Percentiles rank a stretch among this genome's conserved stretches.
phyloP scores from a whole-genome alignment of 2,888 invertebrate species.

The Diarsia brunnea region DNA sequence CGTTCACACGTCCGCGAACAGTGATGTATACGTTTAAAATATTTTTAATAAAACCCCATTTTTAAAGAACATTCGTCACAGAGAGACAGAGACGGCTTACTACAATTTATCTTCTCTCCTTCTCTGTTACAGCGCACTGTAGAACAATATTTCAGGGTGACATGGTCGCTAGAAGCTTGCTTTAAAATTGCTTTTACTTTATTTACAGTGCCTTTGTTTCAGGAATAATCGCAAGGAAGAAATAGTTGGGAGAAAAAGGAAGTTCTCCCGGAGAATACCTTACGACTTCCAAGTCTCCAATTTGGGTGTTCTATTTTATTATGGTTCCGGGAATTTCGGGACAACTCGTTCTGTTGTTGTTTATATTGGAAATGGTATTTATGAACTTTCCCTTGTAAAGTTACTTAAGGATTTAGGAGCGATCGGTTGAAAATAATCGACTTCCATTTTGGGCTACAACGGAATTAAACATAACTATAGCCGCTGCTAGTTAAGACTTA shows the following conservation, averaged over 20 bases:
- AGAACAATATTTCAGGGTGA: conserved; percentile 73
- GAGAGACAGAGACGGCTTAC: conserved; percentile 55
- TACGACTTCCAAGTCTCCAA: conserved; percentile 14
- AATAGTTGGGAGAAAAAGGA: conserved; percentile 31
- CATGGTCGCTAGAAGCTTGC: conserved; percentile 57
- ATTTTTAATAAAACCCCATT: conserved; percentile 65
- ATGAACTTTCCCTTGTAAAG: conserved; percentile 17
- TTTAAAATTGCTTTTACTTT: conserved; percentile 65
- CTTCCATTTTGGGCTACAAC: not conserved
- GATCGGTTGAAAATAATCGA: not conserved
- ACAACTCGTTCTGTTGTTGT: conserved; percentile 6
- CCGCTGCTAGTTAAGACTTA: no score
- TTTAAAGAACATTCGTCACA: conserved; percentile 58
- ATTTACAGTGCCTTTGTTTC: conserved; percentile 51
- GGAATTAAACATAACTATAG: not conserved
- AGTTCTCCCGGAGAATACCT: conserved; percentile 20
- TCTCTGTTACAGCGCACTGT: conserved; percentile 71
- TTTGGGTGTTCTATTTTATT: conserved; percentile 39
- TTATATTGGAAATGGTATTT: conserved; percentile 23
- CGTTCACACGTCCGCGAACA: conserved; percentile 7
- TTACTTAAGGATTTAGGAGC: not conserved
- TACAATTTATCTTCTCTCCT: conserved; percentile 76
- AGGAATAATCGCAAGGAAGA: conserved; percentile 31
- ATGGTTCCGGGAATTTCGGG: conserved; percentile 16
- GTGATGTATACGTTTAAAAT: conserved; percentile 59